A percentile compares a stretch with the other conserved stretches of the same genome.
These are phyloP conservation scores for Hylaeus volcanicus DNA, from an alignment of 1,140 invertebrate species.

Conservation along the genomic window DNA sequence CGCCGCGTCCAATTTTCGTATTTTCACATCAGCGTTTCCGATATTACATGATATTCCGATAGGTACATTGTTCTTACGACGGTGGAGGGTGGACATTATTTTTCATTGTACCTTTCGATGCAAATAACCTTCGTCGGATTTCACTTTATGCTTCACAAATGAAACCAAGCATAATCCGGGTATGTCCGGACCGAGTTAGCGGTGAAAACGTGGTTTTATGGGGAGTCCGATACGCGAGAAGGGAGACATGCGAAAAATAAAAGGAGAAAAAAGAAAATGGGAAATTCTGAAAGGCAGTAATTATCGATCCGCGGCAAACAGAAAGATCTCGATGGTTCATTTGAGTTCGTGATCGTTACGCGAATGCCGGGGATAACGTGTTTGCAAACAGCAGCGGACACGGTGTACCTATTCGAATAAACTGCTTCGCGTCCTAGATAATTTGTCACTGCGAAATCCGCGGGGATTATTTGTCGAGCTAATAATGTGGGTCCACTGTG, in stretches of 20 bases:
- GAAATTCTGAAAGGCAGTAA: not conserved
- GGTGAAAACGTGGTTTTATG: not conserved
- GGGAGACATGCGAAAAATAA: not conserved
- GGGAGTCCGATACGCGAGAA: not conserved
- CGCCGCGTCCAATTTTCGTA: not conserved
- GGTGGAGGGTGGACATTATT: not conserved
- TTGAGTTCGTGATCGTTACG: constrained; percentile 56
- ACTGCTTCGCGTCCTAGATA: constrained; percentile 72
- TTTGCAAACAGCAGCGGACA: constrained; percentile 62
- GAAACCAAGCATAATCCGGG: constrained; percentile 22
- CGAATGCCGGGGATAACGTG: constrained; percentile 52
- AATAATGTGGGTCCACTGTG: constrained; percentile 73
- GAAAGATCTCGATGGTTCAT: constrained; percentile 58
- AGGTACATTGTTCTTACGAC: not conserved
- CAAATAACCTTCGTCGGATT: constrained; percentile 35
- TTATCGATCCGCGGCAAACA: constrained; percentile 31
- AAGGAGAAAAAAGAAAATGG: not conserved
- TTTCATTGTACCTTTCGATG: constrained; percentile 31
- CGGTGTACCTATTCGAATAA: constrained; percentile 70
- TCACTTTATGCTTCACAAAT: constrained; percentile 36
- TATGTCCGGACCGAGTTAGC: not conserved
- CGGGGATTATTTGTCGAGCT: constrained; percentile 76
- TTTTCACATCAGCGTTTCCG: not conserved
- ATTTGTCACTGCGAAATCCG: constrained; percentile 76
- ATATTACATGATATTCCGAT: not conserved